Percentiles rank a stretch among this genome's conserved stretches.
phyloP scores from a whole-genome alignment of 2,113 vertebrate genomes.

The Gallinago undulata region DNA sequence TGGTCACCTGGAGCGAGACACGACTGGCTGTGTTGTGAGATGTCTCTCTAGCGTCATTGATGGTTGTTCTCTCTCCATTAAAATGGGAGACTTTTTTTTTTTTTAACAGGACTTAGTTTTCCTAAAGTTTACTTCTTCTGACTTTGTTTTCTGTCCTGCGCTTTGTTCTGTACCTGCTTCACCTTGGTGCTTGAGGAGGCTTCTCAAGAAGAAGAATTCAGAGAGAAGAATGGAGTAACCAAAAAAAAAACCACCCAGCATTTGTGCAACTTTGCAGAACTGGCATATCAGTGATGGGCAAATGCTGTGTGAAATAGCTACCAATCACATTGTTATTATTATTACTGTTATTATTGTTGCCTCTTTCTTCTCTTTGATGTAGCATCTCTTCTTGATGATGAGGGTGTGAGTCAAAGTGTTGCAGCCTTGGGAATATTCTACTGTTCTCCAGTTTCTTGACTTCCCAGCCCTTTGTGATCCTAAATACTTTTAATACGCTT shows the following conservation, averaged over 20 bases:
- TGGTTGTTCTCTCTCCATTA: neutral
- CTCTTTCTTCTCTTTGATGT: neutral
- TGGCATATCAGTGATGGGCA: neutral
- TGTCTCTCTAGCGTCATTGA: neutral
- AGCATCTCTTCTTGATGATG: neutral
- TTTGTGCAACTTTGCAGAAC: neutral
- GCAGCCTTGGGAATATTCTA: neutral
- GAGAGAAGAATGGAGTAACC: neutral
- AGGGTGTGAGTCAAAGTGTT: neutral
- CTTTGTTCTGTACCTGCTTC: neutral
- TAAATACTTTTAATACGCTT: neutral
- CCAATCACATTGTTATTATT: rapidly evolving
- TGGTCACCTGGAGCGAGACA: rapidly evolving
- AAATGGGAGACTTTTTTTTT: neutral
- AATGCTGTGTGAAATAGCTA: neutral
- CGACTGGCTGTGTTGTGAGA: rapidly evolving
- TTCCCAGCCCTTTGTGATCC: neutral
- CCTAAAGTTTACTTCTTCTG: neutral
- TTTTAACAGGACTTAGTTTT: neutral
- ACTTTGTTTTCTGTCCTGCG: rapidly evolving
- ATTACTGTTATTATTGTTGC: too few relatives aligned
- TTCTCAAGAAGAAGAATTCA: too few relatives aligned
- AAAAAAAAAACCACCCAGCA: neutral
- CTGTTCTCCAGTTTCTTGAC: neutral
- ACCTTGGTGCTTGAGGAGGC: neutral